Base-by-base conservation (phyloP, 2,888 invertebrate species). In the Thelaira solivaga region DNA sequence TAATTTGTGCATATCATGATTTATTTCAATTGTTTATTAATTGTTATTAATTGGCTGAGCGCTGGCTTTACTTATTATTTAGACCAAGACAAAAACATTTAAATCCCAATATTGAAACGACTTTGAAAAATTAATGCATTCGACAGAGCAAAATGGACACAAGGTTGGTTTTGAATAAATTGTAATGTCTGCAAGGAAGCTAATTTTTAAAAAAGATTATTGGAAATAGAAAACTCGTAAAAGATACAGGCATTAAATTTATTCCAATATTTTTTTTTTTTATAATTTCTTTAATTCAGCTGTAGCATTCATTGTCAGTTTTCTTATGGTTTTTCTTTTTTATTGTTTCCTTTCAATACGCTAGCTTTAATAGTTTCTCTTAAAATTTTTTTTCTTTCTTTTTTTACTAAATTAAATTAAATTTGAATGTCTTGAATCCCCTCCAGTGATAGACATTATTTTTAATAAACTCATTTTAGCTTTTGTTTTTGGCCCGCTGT, bases 391-490 rank as follows among this genome's bases (percentile, higher is more conserved):
- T 13, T 43, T 24, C 3, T 16, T 11, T 29, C 22, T 71, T 22
- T 36, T 1, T 49, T 16, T 4, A 1, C n/a, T 16, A n/a, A 24
- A 68, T 75, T 51, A 57, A 71, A 76, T 71, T 76, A 10, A 65
- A 59, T 64, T 71, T 65, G 55, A 39, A 59, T 76, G 69, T 57
- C 36, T 65, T 10, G 22, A 11, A 11, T 24, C 16, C 13, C 64
- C 64, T 49, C 51, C 36, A 49, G 55, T 39, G 22, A 72, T 57
- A 72, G 64, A 64, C 64, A 47, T 53, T 55, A 55, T 16, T 64
- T 71, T 71, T 77, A 55, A 73, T 72, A 72, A 67, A 53, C 65
- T 59, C 20, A 53, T 49, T 59, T 57, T 13, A 39, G 31, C 18
- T 41, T 24, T 34, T 53, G 34, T 51, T 61, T 29, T 64, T 76